Evolutionary conservation across 1,140 invertebrate genomes (phyloP).

Genomic region (Eueides isabella): DNA sequence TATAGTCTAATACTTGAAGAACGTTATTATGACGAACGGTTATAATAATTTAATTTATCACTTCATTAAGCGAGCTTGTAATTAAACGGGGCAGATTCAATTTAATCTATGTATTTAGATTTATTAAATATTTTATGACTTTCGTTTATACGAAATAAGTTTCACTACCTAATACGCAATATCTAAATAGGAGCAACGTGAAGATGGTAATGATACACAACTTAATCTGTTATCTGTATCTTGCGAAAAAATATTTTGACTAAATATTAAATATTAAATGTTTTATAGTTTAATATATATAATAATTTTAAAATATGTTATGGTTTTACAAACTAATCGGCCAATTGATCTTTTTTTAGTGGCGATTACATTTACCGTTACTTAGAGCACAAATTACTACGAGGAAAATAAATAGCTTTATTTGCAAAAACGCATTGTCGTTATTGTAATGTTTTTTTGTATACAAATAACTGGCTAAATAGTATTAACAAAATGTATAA

Average conservation of each 20-base stretch:
- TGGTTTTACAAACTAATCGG: conserved; percentile 4
- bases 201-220: too few relatives aligned
- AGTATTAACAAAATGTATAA: not conserved
- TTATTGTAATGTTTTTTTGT: conserved; percentile 21
- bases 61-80: conserved; percentile 21
- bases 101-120: not conserved
- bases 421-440: conserved; percentile 24
- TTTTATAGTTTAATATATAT: too few relatives aligned
- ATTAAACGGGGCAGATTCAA: not conserved
- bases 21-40: conserved; percentile 27
- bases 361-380: conserved; percentile 20
- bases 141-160: too few relatives aligned
- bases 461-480: not conserved
- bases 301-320: conserved; percentile 11
- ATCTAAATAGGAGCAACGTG: too few relatives aligned
- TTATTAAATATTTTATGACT: too few relatives aligned
- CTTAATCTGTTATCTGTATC: too few relatives aligned
- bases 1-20: not conserved
- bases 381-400: conserved; percentile 24
- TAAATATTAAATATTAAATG: too few relatives aligned
- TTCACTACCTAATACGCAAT: too few relatives aligned
- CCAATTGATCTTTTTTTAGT: conserved; percentile 27
- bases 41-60: conserved; percentile 24
- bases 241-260: too few relatives aligned
- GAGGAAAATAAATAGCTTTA: conserved; percentile 28